Base-by-base conservation (phyloP, 2,113 vertebrate genomes). In the Eclectus roratus region DNA sequence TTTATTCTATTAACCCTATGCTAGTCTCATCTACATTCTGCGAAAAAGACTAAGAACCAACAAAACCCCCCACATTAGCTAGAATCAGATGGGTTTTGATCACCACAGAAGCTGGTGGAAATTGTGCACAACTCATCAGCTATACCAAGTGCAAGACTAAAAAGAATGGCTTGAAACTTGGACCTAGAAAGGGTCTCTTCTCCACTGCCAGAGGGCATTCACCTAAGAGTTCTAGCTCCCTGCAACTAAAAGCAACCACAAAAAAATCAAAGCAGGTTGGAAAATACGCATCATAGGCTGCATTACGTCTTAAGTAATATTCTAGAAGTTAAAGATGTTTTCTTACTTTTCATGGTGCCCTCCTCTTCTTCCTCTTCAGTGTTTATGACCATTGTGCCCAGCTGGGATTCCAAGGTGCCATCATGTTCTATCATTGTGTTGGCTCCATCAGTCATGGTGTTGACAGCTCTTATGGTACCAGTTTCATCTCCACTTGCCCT, bases 301-400 rank as follows among this genome's bases (percentile, higher is more conserved):
- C 13, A 28, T 1, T 18, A 83, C 11, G 1, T 8, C 11, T 44
- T 31, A 41, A 58, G 31, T 5, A 35, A 66, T 29, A 35, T 7
- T 73, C 65, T 17, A 25, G 1, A 66, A 28, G 19, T 41, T 80
- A 72, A 63, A 94, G 64, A 50, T 5, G 35, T 14, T 77, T 94
- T 88, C 99, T 98, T 98, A 98, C 98, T 98, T 97, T 99, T 99
- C 99, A 99, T 99, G 9, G 99, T 99, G 20, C 99, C 99, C 20
- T 98, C 98, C 69, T 98, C 98, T 63, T 99, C 99, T 20, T 99
- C 98, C 0, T 99, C 99, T 18, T 99, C 99, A 0, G 97, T 69
- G 95, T 99, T 99, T 96, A 99, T 99, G 93, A 99, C 98, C 99
- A 99, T 99, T 63, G 99, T 99, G 56, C 99, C 99, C 92, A 99